phyloP scores from a whole-genome alignment of 2,113 vertebrate species.

The Ranitomeya imitator region DNA sequence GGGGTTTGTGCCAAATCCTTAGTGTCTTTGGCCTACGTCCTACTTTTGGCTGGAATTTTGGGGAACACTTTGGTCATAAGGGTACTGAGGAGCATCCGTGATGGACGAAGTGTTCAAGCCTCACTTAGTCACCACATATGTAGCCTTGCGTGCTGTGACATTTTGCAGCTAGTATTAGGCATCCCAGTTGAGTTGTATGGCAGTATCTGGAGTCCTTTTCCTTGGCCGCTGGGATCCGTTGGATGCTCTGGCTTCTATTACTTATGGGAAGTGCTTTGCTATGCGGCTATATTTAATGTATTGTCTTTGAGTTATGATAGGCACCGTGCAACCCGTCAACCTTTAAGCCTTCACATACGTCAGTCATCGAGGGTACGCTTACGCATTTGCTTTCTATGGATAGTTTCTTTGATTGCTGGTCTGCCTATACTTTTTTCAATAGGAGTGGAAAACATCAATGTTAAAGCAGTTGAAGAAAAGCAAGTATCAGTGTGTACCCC shows the following conservation, averaged over 20 bases:
- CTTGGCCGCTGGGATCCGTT: slow-evolving; percentile 37
- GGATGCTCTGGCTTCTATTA: slow-evolving; percentile 57
- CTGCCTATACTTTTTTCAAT: slow-evolving; percentile 55
- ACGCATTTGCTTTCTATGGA: slow-evolving; percentile 55
- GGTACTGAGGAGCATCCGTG: slow-evolving; percentile 32
- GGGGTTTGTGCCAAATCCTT: slow-evolving; percentile 14
- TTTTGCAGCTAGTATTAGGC: slow-evolving; percentile 54
- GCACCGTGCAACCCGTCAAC: slow-evolving; percentile 58
- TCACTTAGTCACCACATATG: slow-evolving; percentile 55
- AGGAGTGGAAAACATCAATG: slow-evolving; percentile 57
- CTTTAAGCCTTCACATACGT: slow-evolving; percentile 29
- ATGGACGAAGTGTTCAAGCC: slow-evolving; percentile 30
- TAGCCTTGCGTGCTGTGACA: slow-evolving; percentile 59
- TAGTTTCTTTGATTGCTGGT: slow-evolving; percentile 37
- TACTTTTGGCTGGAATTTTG: slow-evolving; percentile 48
- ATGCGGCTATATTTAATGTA: slow-evolving; percentile 59
- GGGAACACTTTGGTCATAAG: slow-evolving; percentile 55
- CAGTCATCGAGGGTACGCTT: slow-evolving; percentile 37
- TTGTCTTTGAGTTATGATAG: slow-evolving; percentile 57
- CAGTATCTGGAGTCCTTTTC: slow-evolving; percentile 58
- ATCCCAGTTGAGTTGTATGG: slow-evolving; percentile 57
- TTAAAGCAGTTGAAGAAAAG: background rate
- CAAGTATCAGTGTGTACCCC: slow-evolving; percentile 56
- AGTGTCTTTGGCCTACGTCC: slow-evolving; percentile 34
- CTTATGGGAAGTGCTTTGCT: slow-evolving; percentile 60